These are phyloP conservation scores for Adoxophyes honmai DNA, from an alignment of 1,140 invertebrate species.

Conservation along the genomic window DNA sequence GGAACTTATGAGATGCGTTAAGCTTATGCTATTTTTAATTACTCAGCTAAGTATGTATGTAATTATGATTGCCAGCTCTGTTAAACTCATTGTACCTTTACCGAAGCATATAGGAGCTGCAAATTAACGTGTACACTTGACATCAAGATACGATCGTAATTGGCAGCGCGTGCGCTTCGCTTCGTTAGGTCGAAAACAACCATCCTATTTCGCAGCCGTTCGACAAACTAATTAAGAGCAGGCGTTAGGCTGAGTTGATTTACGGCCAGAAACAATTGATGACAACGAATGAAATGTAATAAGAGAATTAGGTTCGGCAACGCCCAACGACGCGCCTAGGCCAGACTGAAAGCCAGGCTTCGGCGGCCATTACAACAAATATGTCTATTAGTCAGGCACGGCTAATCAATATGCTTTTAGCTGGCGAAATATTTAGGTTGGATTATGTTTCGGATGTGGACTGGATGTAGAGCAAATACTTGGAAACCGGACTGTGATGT, in stretches of 20 bases:
- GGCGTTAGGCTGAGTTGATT: background rate
- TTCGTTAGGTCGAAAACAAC: constrained; percentile 2
- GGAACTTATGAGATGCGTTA: no score
- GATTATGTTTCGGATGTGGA: constrained; percentile 21
- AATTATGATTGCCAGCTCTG: no score
- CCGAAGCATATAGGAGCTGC: no score
- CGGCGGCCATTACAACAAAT: constrained; percentile 25
- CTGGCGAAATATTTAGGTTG: constrained; percentile 31
- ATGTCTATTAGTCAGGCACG: constrained; percentile 30
- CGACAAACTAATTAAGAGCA: constrained; percentile 3
- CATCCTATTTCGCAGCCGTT: background rate
- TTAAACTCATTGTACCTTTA: no score
- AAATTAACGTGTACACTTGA: no score
- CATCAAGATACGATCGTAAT: background rate
- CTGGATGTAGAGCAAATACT: background rate
- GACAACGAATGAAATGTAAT: constrained; percentile 9
- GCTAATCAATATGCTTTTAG: constrained; percentile 53
- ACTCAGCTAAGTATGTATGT: no score
- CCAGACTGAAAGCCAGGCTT: constrained; percentile 30
- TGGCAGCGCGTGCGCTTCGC: background rate
- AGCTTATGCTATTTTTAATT: no score
- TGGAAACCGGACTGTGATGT: no score
- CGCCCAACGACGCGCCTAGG: constrained; percentile 33
- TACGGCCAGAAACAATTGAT: constrained; percentile 4
- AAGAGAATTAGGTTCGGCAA: constrained; percentile 32